Conservation (phyloP, 2,888 invertebrate species). For the Latheticus oryzae region DNA sequence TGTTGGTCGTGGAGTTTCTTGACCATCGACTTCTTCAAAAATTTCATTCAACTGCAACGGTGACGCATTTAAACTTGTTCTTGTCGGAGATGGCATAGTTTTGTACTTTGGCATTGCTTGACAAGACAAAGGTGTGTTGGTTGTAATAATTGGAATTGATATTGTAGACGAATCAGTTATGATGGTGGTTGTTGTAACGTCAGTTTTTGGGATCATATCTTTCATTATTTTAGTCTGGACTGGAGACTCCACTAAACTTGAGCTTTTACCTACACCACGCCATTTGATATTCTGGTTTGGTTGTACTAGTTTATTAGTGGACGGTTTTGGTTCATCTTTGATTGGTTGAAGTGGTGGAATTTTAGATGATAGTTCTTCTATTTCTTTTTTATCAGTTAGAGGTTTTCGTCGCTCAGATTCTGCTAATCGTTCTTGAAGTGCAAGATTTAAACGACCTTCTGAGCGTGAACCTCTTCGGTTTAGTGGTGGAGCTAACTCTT, state of each 20-base stretch:
- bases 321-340: conserved; percentile 33
- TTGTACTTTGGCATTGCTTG: conserved; percentile 67
- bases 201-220: conserved; percentile 48
- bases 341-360: conserved; percentile 48
- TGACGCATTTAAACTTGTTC: conserved; percentile 61
- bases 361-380: conserved; percentile 57
- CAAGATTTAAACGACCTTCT: conserved; percentile 81
- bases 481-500: conserved; percentile 69
- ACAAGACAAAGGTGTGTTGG: conserved; percentile 54
- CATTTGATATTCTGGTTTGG: conserved; percentile 57
- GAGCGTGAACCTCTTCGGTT: conserved; percentile 81
- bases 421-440: conserved; percentile 73
- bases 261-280: conserved; percentile 60
- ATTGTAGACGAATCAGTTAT: conserved; percentile 70
- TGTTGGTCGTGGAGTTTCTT: conserved; percentile 43
- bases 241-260: conserved; percentile 53
- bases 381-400: conserved; percentile 40
- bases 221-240: conserved; percentile 49
- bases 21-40: conserved; percentile 70
- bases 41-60: conserved; percentile 73
- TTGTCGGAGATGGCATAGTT: conserved; percentile 71
- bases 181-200: conserved; percentile 63
- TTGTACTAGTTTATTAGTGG: conserved; percentile 19
- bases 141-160: conserved; percentile 67
- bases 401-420: conserved; percentile 69